Evolutionary conservation across 2,888 invertebrate species (phyloP).

Genomic region (Trypoxylon attenuatum): DNA sequence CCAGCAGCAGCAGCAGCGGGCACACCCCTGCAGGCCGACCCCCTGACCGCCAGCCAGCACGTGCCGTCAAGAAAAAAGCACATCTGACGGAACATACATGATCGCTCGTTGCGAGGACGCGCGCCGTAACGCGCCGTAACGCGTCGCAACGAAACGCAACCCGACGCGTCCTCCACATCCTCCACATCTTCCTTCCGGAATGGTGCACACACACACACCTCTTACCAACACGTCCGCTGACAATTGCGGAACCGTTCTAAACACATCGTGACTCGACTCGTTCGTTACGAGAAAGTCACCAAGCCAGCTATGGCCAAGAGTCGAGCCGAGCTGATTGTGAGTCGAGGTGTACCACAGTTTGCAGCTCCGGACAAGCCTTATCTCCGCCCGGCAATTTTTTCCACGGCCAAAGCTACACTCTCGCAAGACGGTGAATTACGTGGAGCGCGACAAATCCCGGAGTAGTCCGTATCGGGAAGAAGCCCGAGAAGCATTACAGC

Average conservation of each 20-base stretch:
- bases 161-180: too few relatives aligned
- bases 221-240: too few relatives aligned
- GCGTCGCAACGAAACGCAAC: too few relatives aligned
- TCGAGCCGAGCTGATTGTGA: too few relatives aligned
- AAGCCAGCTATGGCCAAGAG: too few relatives aligned
- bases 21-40: conserved; percentile 56
- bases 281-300: too few relatives aligned
- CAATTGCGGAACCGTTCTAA: too few relatives aligned
- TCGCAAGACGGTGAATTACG: neutral
- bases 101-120: conserved; percentile 40
- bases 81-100: conserved; percentile 56
- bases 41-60: conserved; percentile 60
- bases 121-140: neutral
- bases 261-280: too few relatives aligned
- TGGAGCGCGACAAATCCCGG: neutral
- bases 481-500: neutral
- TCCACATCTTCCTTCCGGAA: too few relatives aligned
- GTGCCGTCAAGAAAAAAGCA: conserved; percentile 57
- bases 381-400: neutral
- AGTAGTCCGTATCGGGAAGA: neutral
- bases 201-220: too few relatives aligned
- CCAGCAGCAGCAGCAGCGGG: conserved; percentile 71
- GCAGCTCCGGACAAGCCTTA: too few relatives aligned
- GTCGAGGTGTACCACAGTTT: too few relatives aligned
- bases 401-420: neutral